Conservation (phyloP, 2,888 invertebrate species). For the Agriopis aurantiaria region DNA sequence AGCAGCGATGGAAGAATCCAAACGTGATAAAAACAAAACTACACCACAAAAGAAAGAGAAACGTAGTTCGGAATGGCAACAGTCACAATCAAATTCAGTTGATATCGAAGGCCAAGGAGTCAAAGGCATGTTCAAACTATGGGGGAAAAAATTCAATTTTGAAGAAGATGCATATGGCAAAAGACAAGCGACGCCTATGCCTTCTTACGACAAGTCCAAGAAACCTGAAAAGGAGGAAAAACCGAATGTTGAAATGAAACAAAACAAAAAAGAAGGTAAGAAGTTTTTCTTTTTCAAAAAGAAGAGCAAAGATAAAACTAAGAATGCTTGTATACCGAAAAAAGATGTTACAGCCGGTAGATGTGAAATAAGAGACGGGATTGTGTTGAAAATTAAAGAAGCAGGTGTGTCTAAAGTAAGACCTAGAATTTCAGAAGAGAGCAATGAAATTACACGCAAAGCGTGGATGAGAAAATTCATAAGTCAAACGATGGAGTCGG, state of each 20-base stretch:
- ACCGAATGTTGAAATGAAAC: conserved; percentile 22
- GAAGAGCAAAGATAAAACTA: conserved; percentile 53
- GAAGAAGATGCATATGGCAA: conserved; percentile 58
- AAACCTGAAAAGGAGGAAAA: conserved; percentile 42
- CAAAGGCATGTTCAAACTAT: conserved; percentile 74
- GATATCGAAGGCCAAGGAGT: conserved; percentile 65
- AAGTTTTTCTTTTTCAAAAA: conserved; percentile 74
- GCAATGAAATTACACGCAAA: conserved; percentile 57
- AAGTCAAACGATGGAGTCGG: conserved; percentile 60
- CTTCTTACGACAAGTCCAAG: conserved; percentile 40
- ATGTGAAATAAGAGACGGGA: conserved; percentile 71
- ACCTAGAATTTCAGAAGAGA: conserved; percentile 45
- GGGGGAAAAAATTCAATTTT: conserved; percentile 73
- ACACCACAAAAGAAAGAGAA: conserved; percentile 44
- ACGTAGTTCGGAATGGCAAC: conserved; percentile 50
- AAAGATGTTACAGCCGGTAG: conserved; percentile 68
- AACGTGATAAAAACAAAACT: conserved; percentile 39
- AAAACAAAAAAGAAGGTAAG: conserved; percentile 58
- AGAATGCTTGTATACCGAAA: conserved; percentile 56
- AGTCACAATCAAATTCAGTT: conserved; percentile 49
- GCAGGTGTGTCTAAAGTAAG: conserved; percentile 40
- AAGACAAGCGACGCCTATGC: conserved; percentile 44
- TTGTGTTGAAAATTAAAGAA: conserved; percentile 62
- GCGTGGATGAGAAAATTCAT: conserved; percentile 69
- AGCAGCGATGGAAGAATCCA: conserved; percentile 44